Base-by-base conservation (phyloP, 2,797 vertebrate genomes). In the Cynopterus sphinx region DNA sequence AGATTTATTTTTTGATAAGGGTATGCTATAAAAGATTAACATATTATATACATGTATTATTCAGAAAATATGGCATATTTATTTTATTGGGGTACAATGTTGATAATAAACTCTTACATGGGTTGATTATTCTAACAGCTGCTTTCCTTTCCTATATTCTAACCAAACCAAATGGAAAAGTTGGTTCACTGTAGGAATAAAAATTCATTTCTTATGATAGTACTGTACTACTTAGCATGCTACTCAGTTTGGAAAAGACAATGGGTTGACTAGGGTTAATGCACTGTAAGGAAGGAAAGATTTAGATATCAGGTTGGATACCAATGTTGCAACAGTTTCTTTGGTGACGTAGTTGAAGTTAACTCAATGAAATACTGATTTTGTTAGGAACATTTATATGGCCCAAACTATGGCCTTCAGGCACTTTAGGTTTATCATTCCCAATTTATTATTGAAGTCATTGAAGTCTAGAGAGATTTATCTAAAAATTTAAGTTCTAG, bases 1-100 rank as follows among this genome's bases (percentile, higher is more conserved):
- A 97, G 96, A 98, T 49, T 97, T 97, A 17, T 97, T 97, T 97
- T 78, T 95, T 97, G 93, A 96, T 88, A 98, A 96, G 82, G 49
- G 49, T 82, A 96, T 95, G 53, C 28, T 90, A 98, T 97, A 94
- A 98, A 97, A 94, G 0, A 8, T 77, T 97, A 97, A 90, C 91
- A 95, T 95, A 87, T 67, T 97, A 94, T 90, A 92, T 90, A 87
- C 41, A 91, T 96, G 65, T 39, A 10, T 93, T 57, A 79, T 96
- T 97, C 3, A 21, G 87, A 96, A 97, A 97, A 57, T 92, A 97
- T 70, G 21, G 3, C 46, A 94, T 93, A 92, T 81, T 94, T 93
- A 94, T 78, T 96, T 67, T 85, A 33, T 89, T 84, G 46, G 82
- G 41, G 28, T 87, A 39, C 31, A 92, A 39, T 74, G 39, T 82